Base-by-base conservation (phyloP, 2,888 invertebrate genomes). In the Lagria hirta region DNA sequence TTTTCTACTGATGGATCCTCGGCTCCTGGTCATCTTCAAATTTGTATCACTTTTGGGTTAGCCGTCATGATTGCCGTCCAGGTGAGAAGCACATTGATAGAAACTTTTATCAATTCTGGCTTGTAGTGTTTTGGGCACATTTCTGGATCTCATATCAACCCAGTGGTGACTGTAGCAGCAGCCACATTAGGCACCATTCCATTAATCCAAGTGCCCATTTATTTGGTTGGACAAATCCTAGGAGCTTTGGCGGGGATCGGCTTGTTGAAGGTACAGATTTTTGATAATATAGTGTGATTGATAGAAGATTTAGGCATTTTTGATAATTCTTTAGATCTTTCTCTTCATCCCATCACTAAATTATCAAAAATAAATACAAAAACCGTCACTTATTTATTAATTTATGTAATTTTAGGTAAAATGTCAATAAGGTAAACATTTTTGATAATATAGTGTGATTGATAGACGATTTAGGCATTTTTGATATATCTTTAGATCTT, bases 111-210 rank as follows among this genome's bases (percentile, higher is more conserved):
- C 16, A 15, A 13, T n/a, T 17, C 3, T 30, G 0, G 13, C 56
- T 74, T 73, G 32, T 71, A 83, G 78, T 80, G 81, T 43, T 83
- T 86, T 50, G 88, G 85, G 3, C 87, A 87, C 61, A 75, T 88
- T 26, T 88, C 88, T 16, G 86, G 85, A 22, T 83, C 86, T 0
- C 86, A 85, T 60, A 74, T 89, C 61, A 89, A 89, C 66, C 89
- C 89, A 0, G 78, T 83, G 0, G 83, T 89, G 1, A 85, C 88
- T 0, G 66, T 84, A n/a, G 82, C 82, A 0, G 79, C 86, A 0
- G 73, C 80, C 2, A 69, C 83, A n/a, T 73, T 80, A 59, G 83
- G 83, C 0, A 69, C 73, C 20, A 75, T 78, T 44, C 73, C 81
- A 2, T 57, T 80, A 3, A 59, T 70, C 12, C 69, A 75, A 18